Evolutionary conservation across 2,888 invertebrate species (phyloP).

Genomic region (Harmothoe impar): DNA sequence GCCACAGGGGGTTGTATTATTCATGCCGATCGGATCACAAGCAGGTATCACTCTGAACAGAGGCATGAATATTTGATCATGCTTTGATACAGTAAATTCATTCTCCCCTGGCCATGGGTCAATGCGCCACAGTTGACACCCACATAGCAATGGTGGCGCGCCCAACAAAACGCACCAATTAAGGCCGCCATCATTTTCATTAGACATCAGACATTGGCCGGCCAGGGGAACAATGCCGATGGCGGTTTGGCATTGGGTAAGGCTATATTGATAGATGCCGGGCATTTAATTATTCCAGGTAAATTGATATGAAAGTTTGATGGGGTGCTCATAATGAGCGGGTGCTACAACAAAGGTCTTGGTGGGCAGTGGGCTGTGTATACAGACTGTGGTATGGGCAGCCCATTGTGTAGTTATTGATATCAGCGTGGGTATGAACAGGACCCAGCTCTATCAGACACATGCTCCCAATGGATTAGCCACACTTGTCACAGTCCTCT

Average conservation of each 20-base stretch:
- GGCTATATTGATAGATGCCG: conserved; percentile 8
- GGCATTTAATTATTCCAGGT: conserved; percentile 36
- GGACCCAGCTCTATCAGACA: not conserved
- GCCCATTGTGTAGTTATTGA: not conserved
- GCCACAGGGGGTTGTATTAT: not conserved
- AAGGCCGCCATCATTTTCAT: conserved; percentile 28
- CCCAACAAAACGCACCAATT: conserved; percentile 32
- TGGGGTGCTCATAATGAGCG: not conserved
- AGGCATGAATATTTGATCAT: not conserved
- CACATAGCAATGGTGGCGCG: conserved; percentile 19
- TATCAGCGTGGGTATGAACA: conserved; percentile 13
- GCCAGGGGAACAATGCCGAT: not conserved
- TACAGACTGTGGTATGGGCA: not conserved
- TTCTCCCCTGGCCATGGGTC: conserved; percentile 10
- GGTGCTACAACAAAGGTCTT: conserved; percentile 5
- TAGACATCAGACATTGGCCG: conserved; percentile 34
- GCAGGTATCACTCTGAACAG: not conserved
- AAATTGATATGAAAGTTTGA: conserved; percentile 46
- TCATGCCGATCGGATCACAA: conserved; percentile 35
- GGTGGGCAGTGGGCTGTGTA: not conserved
- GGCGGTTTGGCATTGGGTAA: conserved; percentile 38
- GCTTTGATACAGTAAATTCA: conserved; percentile 16
- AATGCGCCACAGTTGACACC: conserved; percentile 30
- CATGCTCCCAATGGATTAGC: not conserved
- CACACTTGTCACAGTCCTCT: not conserved